Conservation (phyloP, 2,797 vertebrate genomes). For the Fratercula arctica region DNA sequence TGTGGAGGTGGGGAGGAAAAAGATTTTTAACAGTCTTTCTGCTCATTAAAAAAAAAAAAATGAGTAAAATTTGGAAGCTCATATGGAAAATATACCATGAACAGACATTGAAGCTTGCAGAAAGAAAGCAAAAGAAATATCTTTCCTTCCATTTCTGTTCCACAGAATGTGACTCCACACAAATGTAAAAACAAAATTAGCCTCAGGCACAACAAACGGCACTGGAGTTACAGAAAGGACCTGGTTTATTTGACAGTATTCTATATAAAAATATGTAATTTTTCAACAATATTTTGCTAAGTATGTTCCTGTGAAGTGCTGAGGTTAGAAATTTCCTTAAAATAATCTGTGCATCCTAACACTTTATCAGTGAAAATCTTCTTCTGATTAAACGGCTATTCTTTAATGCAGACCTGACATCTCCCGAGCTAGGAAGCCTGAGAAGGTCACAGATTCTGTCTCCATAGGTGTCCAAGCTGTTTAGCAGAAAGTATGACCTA, state of each 20-base stretch:
- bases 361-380: neutral
- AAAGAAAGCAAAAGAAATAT: neutral
- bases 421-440: neutral
- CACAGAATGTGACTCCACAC: neutral
- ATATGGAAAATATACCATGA: neutral
- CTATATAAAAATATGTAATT: neutral
- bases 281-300: neutral
- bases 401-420: neutral
- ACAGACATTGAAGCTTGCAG: neutral
- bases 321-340: neutral
- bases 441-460: slow-evolving; percentile 52
- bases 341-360: neutral
- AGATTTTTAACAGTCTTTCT: neutral
- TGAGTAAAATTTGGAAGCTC: neutral
- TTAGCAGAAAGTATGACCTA: slow-evolving; percentile 45
- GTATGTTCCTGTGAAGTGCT: neutral
- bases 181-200: neutral
- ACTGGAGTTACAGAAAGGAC: neutral
- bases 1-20: neutral
- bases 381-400: slow-evolving; percentile 33
- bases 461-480: slow-evolving; percentile 45
- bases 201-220: neutral
- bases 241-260: neutral
- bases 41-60: neutral
- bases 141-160: neutral